Conservation (phyloP, 2,888 invertebrate species). For the Apotomis betuletana region DNA sequence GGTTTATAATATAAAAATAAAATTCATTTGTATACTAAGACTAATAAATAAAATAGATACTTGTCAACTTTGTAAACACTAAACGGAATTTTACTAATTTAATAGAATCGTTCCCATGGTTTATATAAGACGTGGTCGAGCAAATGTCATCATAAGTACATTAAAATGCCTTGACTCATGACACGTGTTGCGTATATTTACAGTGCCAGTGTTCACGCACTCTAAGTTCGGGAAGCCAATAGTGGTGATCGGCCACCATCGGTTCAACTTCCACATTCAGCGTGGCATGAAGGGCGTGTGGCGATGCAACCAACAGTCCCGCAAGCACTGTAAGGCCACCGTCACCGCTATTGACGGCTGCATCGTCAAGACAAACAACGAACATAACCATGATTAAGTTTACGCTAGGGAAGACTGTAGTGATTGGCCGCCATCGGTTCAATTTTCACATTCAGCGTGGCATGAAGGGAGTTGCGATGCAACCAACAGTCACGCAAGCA, state of each 20-base stretch:
- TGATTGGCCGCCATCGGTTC: constrained; percentile 40
- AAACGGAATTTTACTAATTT: too few relatives aligned
- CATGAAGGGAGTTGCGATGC: constrained; percentile 25
- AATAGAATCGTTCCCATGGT: too few relatives aligned
- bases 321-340: constrained; percentile 22
- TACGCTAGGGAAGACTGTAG: background rate
- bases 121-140: too few relatives aligned
- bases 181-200: background rate
- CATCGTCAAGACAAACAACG: constrained; percentile 25
- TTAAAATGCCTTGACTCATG: too few relatives aligned
- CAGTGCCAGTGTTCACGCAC: constrained; percentile 30
- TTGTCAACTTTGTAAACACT: too few relatives aligned
- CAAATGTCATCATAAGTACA: too few relatives aligned
- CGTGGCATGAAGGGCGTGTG: constrained; percentile 18
- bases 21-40: too few relatives aligned
- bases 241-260: constrained; percentile 35
- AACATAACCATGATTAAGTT: constrained; percentile 24
- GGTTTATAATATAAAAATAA: too few relatives aligned
- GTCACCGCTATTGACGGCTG: constrained; percentile 17
- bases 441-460: constrained; percentile 21
- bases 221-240: constrained; percentile 41
- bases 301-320: constrained; percentile 32
- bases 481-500: too few relatives aligned
- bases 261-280: constrained; percentile 34
- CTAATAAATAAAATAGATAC: too few relatives aligned